Base-by-base conservation (phyloP, 2,888 invertebrate species). In the Scaeva pyrastri region DNA sequence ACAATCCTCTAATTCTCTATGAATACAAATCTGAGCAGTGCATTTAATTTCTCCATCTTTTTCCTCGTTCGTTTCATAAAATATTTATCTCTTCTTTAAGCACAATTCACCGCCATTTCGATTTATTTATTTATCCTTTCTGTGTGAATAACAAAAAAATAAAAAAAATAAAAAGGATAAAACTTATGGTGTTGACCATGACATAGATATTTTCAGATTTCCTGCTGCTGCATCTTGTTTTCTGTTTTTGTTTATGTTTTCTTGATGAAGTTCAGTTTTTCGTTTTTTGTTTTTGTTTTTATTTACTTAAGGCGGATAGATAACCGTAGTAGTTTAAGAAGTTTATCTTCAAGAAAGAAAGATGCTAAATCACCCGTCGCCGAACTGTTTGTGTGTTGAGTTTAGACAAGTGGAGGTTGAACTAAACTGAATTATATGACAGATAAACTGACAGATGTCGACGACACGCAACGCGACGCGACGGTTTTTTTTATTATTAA, bases 171-270 rank as follows among this genome's bases (percentile, higher is more conserved):
- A 36, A 19, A 50, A 19, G 52, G 68, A 68, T 68, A 52, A 39
- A 52, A 52, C 68, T 68, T 36, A 31, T 31, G 19, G 66, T 68
- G 50, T 68, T 79, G 84, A 72, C 84, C 84, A 76, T 85, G 84
- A 80, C 84, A 79, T 55, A 72, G 76, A 80, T 85, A 75, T 80
- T 39, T 66, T 21, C 21, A 52, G 50, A 52, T 79, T 75, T 50
- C 64, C 71, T 75, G 74, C 79, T 68, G 64, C 39, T 21, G 7
- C 12, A 11, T 10, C 12, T 39, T 10, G 3, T 10, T 10, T 39
- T 39, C 11, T 39, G 39, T 39, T 39, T 10, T 39, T 39, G 12
- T 39, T 39, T 41, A 21, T 36, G 7, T 48, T 48, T 66, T 21
- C 16, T 16, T 31, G 41, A 26, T 48, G 66, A 48, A 66, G 66